Evolutionary conservation across 1,140 invertebrate species (phyloP).

Genomic region (Hypsibius dujardini): DNA sequence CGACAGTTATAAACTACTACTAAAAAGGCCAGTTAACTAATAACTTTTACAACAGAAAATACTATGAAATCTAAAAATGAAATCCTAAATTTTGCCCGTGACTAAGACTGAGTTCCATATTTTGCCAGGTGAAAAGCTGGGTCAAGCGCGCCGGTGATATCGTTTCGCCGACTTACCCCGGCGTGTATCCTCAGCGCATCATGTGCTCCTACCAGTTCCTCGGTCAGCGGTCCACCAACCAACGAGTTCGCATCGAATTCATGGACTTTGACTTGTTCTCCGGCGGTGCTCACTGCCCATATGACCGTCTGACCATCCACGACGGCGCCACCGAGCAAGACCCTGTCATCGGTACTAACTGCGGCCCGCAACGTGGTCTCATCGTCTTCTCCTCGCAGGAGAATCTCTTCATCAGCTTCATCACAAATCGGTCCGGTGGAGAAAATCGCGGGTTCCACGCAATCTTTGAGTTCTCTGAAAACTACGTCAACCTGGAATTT

Average conservation of each 20-base stretch:
- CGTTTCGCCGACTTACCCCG: constrained; percentile 91
- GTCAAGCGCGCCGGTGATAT: constrained; percentile 61
- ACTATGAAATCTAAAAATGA: too few species aligned
- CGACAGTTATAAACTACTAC: too few species aligned
- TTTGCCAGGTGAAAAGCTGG: constrained; percentile 11
- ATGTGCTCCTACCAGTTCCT: constrained; percentile 72
- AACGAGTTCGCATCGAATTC: constrained; percentile 86
- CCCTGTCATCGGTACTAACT: constrained; percentile 86
- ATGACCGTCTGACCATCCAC: constrained; percentile 88
- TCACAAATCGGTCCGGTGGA: constrained; percentile 66
- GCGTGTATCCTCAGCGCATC: constrained; percentile 89
- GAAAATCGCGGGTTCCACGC: constrained; percentile 87
- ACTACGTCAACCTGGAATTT: constrained; percentile 73
- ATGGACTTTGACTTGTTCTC: constrained; percentile 96
- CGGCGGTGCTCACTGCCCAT: constrained; percentile 93
- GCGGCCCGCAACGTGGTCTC: constrained; percentile 86
- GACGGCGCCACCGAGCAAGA: constrained; percentile 69
- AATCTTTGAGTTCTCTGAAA: constrained; percentile 85
- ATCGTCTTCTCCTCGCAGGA: constrained; percentile 80
- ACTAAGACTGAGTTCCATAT: not conserved
- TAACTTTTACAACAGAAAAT: too few species aligned
- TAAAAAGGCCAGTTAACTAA: too few species aligned
- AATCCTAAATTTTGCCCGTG: too few species aligned
- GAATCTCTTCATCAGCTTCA: constrained; percentile 69
- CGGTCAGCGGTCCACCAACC: constrained; percentile 50